Evolutionary conservation across 2,113 vertebrate species (phyloP), one percentile per base, ranked within the genome.

Genomic region (Hystrix brachyura): DNA sequence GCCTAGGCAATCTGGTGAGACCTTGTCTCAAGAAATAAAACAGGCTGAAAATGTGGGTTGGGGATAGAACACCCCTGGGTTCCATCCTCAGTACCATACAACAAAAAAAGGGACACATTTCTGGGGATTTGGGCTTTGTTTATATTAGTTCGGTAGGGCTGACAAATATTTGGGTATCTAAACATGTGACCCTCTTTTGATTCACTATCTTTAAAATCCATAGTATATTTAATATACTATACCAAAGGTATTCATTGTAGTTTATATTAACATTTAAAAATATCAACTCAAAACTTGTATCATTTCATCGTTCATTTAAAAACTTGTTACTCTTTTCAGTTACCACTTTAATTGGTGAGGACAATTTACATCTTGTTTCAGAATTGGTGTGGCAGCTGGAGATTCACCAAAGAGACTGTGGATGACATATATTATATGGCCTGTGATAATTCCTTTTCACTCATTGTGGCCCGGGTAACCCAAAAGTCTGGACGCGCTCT

Each of bases 291-390:
- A 92, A 38, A 78, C 15, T 82, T 62, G 46, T 62, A 21, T 83
- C 12, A 43, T 65, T 93, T 95, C 1, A 18, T 78, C 71, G 34
- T 89, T 67, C 3, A 91, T 69, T 92, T 89, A 14, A 79, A 85
- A 91, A 80, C 8, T 25, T 82, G 80, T 96, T 38, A 27, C 34
- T 48, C 38, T 72, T 93, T 88, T n/a, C 85, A 69, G 55, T 83
- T 91, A 46, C 21, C 32, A 82, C n/a, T 95, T 94, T 34, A 53
- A 80, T 85, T 85, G 59, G 15, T 94, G 27, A 81, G 84, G 32
- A 87, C 89, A 60, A 80, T 91, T 55, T 95, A 25, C 11, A 80
- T 90, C 43, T 80, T 62, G 57, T 96, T 96, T 94, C 14, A 86
- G 23, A 96, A 82, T 88, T 81, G 85, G 25, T 80, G 51, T 74